A percentile compares a stretch with the other conserved stretches of the same genome.
These are phyloP conservation scores for Ia io DNA, from an alignment of 2,113 vertebrate genomes.

Conservation along the genomic window DNA sequence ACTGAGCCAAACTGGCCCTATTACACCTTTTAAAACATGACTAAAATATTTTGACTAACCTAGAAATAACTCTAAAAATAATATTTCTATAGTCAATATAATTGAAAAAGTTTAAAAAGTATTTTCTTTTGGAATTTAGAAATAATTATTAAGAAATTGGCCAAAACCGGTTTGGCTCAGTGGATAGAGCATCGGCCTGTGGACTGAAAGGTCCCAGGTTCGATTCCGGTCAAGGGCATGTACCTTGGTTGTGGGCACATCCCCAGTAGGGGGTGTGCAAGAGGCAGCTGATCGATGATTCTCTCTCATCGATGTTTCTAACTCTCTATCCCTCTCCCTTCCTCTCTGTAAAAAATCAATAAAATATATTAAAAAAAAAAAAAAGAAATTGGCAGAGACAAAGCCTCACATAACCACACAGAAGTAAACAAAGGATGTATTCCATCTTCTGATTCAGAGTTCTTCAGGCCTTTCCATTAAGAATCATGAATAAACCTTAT, in stretches of 20 bases:
- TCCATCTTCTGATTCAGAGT: background rate
- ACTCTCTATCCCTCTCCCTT: no score
- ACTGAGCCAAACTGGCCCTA: no score
- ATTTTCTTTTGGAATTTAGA: background rate
- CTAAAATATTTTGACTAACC: background rate
- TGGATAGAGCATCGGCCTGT: no score
- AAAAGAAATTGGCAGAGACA: background rate
- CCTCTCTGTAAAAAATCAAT: no score
- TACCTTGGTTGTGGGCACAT: no score
- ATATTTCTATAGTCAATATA: background rate
- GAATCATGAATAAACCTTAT: background rate
- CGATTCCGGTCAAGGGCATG: no score
- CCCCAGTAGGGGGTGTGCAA: no score
- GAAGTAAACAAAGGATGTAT: background rate
- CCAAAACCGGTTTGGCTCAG: no score
- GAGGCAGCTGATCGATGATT: no score
- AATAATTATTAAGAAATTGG: background rate
- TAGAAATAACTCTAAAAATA: background rate
- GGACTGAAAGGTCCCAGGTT: no score
- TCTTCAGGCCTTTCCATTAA: background rate
- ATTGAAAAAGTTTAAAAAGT: background rate
- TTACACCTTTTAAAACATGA: background rate
- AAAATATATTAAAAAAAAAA: no score
- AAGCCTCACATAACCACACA: background rate
- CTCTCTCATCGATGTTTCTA: no score